A percentile compares a stretch with the other conserved stretches of the same genome.
Evolutionary conservation across 2,888 invertebrate species (phyloP).

Genomic region (Seira ritae): DNA sequence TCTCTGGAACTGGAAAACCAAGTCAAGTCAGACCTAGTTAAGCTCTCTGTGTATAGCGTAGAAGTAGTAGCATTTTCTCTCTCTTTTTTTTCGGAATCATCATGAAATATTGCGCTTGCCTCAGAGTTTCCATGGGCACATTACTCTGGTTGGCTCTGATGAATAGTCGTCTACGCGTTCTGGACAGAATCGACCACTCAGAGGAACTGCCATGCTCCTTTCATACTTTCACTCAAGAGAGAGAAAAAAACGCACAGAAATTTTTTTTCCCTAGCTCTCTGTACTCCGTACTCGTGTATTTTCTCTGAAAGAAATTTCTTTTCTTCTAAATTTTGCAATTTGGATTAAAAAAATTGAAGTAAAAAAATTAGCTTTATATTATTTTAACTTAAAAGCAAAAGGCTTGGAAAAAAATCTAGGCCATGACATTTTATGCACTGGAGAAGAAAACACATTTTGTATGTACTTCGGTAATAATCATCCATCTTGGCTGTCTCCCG

Average conservation of each 20-base stretch:
- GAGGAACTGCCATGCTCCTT: constrained; percentile 56
- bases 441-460: constrained; percentile 29
- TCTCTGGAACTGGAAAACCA: not conserved
- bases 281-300: too few relatives aligned
- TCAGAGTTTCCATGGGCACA: constrained; percentile 72
- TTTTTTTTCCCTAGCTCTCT: not conserved
- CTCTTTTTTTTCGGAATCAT: constrained; percentile 59
- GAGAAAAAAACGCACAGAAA: not conserved
- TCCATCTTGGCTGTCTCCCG: constrained; percentile 47
- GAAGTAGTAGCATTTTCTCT: not conserved
- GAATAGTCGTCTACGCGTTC: constrained; percentile 72
- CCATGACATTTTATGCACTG: constrained; percentile 53
- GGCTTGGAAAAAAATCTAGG: constrained; percentile 26
- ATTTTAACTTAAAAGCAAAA: too few relatives aligned
- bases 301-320: constrained; percentile 22
- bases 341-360: too few relatives aligned
- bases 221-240: not conserved
- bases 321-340: too few relatives aligned
- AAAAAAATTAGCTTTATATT: too few relatives aligned
- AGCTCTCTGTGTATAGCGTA: not conserved
- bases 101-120: constrained; percentile 73
- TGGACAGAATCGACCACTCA: constrained; percentile 73
- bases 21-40: constrained; percentile 1
- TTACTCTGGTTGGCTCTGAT: constrained; percentile 73
- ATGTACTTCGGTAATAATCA: constrained; percentile 53